These are phyloP conservation scores for Halocynthia aurantium DNA, from an alignment of 23 tunicate genomes.

Conservation along the genomic window DNA sequence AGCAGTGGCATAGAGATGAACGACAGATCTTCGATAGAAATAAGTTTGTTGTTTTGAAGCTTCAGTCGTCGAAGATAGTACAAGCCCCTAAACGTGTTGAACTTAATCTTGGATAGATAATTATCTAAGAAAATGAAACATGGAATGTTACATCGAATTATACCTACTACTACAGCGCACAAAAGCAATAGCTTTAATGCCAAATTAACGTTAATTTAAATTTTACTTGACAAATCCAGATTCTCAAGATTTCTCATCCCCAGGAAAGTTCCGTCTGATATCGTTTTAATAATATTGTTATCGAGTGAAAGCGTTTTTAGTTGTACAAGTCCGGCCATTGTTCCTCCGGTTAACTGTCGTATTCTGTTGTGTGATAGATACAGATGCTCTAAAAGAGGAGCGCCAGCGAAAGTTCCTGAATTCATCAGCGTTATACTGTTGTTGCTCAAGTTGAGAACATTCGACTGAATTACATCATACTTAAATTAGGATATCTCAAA, in stretches of 20 bases:
- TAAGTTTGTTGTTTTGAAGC: conserved; percentile 27
- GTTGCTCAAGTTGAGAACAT: conserved; percentile 15
- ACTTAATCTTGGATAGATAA: conserved; percentile 12
- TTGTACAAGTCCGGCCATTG: conserved; percentile 28
- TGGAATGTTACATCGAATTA: not conserved
- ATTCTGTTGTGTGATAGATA: conserved; percentile 30
- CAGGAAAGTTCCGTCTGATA: conserved; percentile 36
- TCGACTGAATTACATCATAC: conserved; percentile 1
- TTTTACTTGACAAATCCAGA: conserved; percentile 41
- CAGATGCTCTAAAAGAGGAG: conserved; percentile 25
- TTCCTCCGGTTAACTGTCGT: conserved; percentile 34
- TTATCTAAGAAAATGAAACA: conserved; percentile 22
- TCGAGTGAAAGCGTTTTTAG: conserved; percentile 19
- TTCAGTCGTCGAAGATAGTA: conserved; percentile 15
- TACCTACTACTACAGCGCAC: not conserved
- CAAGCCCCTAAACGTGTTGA: conserved; percentile 34
- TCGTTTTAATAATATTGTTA: conserved; percentile 10
- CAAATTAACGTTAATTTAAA: not conserved
- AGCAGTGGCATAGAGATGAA: conserved; percentile 36
- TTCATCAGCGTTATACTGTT: conserved; percentile 30
- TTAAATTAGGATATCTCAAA: not conserved
- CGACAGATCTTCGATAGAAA: conserved; percentile 26
- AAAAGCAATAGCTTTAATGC: not conserved
- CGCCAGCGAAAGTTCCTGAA: conserved; percentile 36
- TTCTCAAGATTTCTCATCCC: conserved; percentile 22